These are phyloP conservation scores for Vanacampus margaritifer DNA, from an alignment of 2,113 vertebrate species.

Conservation along the genomic window DNA sequence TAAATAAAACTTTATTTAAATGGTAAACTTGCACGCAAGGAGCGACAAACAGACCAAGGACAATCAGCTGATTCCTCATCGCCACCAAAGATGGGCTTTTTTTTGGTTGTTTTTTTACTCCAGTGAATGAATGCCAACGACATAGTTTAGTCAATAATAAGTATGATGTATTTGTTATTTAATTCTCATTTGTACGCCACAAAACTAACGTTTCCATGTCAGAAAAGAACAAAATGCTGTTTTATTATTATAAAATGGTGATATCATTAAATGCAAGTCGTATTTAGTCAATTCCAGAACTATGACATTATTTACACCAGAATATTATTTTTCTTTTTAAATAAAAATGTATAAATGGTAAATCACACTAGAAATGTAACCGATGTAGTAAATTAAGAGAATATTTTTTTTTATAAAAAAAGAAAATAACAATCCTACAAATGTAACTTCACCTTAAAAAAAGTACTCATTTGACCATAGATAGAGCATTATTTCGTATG, in stretches of 20 bases:
- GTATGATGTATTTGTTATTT: neutral
- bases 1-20: constrained; percentile 13
- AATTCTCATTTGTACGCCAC: neutral
- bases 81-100: neutral
- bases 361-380: no score
- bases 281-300: no score
- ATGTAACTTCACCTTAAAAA: no score
- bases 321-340: no score
- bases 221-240: neutral
- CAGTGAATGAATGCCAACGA: neutral
- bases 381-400: no score
- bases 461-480: no score
- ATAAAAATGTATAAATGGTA: no score
- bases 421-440: no score
- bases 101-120: neutral
- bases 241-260: neutral
- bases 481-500: no score
- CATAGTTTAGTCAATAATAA: neutral
- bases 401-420: no score
- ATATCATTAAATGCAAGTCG: neutral
- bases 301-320: no score
- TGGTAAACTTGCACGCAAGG: constrained; percentile 11
- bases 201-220: neutral
- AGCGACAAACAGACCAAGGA: constrained; percentile 17
- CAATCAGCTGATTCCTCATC: constrained; percentile 3